Evolutionary conservation across 2,888 invertebrate species (phyloP).

Genomic region (Scaeva pyrastri): DNA sequence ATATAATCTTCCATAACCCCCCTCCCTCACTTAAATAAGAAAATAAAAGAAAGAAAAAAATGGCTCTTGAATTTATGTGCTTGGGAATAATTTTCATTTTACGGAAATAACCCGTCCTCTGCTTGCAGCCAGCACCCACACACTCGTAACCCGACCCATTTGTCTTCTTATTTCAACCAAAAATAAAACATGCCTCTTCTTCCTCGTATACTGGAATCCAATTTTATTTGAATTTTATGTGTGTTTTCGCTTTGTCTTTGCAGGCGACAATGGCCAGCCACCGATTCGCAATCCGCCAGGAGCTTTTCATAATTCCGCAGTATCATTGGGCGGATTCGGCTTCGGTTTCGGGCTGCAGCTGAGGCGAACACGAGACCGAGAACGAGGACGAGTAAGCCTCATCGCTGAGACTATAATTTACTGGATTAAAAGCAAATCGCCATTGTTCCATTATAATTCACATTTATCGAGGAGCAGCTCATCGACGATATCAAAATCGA

Average conservation of each 20-base stretch:
- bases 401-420: conserved; percentile 82
- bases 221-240: conserved; percentile 41
- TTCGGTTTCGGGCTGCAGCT: background rate
- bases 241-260: conserved; percentile 61
- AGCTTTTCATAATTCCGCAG: conserved; percentile 84
- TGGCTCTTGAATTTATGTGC: conserved; percentile 9
- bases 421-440: conserved; percentile 83
- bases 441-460: conserved; percentile 81
- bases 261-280: conserved; percentile 83
- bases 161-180: conserved; percentile 3
- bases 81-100: conserved; percentile 29
- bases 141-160: background rate
- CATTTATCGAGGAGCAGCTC: conserved; percentile 81
- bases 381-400: conserved; percentile 79
- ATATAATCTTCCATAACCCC: conserved; percentile 27
- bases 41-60: background rate
- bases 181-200: conserved; percentile 10
- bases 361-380: background rate
- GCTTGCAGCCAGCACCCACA: too few relatives aligned
- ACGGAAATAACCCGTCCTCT: background rate
- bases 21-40: too few relatives aligned
- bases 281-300: conserved; percentile 84
- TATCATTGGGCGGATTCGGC: conserved; percentile 78
- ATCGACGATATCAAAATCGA: conserved; percentile 76
- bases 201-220: conserved; percentile 23